Conservation (phyloP, 2,113 vertebrate species). For the Callionymus lyra region DNA sequence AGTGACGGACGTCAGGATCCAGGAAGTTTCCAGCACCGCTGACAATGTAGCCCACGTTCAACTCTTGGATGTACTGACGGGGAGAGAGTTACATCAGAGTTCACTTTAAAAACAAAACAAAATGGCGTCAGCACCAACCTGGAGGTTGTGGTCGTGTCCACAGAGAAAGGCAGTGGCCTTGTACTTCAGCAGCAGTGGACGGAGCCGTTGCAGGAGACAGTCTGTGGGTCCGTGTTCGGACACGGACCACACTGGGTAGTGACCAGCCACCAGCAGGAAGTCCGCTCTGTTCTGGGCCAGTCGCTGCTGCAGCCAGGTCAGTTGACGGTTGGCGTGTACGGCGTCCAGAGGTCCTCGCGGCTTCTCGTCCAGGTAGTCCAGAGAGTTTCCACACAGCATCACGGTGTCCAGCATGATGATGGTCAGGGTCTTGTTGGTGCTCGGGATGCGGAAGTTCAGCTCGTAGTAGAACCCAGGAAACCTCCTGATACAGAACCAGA, state of each 20-base stretch:
- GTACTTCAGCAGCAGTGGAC: constrained; percentile 71
- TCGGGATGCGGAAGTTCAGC: constrained; percentile 72
- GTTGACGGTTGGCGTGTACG: constrained; percentile 63
- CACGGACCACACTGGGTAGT: constrained; percentile 88
- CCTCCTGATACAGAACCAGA: constrained; percentile 57
- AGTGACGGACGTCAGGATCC: constrained; percentile 70
- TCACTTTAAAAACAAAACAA: not conserved
- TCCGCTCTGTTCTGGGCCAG: constrained; percentile 70
- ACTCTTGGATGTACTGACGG: constrained; percentile 72
- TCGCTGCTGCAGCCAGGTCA: constrained; percentile 75
- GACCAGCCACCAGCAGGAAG: constrained; percentile 80
- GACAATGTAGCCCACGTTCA: constrained; percentile 75
- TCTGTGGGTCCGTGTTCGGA: constrained; percentile 80
- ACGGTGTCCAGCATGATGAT: constrained; percentile 85
- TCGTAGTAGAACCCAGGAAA: constrained; percentile 81
- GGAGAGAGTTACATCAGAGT: not conserved
- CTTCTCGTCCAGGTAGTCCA: constrained; percentile 68
- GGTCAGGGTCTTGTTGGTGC: constrained; percentile 64
- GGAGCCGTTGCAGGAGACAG: constrained; percentile 71
- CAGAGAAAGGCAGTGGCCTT: constrained; percentile 79
- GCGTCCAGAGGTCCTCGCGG: constrained; percentile 50
- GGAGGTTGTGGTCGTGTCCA: constrained; percentile 88
- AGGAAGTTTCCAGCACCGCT: constrained; percentile 88
- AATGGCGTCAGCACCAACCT: constrained; percentile 56
- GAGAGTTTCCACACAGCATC: constrained; percentile 75